Evolutionary conservation across 2,113 vertebrate genomes (phyloP).

Genomic region (Suncus etruscus): DNA sequence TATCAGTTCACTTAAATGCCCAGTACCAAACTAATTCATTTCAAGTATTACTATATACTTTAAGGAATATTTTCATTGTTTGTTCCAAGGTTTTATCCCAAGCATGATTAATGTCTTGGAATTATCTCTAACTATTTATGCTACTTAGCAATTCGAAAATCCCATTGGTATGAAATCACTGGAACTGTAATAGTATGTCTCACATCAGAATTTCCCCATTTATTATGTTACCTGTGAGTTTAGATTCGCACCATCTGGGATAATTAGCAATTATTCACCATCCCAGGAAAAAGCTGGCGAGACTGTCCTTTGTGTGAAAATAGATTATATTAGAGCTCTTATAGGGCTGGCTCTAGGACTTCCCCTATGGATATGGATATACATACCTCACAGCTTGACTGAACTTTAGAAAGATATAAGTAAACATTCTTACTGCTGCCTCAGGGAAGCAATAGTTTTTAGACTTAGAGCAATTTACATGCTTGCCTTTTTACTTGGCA

Average conservation of each 20-base stretch:
- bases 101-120: slow-evolving; percentile 79
- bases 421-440: slow-evolving; percentile 70
- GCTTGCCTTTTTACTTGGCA: slow-evolving; percentile 66
- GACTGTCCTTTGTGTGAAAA: slow-evolving; percentile 72
- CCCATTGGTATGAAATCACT: slow-evolving; percentile 75
- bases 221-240: slow-evolving; percentile 79
- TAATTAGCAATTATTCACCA: slow-evolving; percentile 77
- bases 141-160: slow-evolving; percentile 76
- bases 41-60: slow-evolving; percentile 59
- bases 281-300: slow-evolving; percentile 70
- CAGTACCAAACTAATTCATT: slow-evolving; percentile 55
- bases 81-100: slow-evolving; percentile 77
- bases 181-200: slow-evolving; percentile 68
- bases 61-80: slow-evolving; percentile 75
- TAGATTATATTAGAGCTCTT: slow-evolving; percentile 64
- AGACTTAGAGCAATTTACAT: slow-evolving; percentile 65
- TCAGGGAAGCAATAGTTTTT: slow-evolving; percentile 70
- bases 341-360: slow-evolving; percentile 35
- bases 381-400: slow-evolving; percentile 68
- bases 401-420: slow-evolving; percentile 77
- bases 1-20: slow-evolving; percentile 29
- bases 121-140: slow-evolving; percentile 80
- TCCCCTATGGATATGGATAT: slow-evolving; percentile 52
- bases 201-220: slow-evolving; percentile 73
- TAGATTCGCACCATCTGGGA: slow-evolving; percentile 76